Base-by-base conservation (phyloP, 2,113 vertebrate genomes). In the Jacana jacana region DNA sequence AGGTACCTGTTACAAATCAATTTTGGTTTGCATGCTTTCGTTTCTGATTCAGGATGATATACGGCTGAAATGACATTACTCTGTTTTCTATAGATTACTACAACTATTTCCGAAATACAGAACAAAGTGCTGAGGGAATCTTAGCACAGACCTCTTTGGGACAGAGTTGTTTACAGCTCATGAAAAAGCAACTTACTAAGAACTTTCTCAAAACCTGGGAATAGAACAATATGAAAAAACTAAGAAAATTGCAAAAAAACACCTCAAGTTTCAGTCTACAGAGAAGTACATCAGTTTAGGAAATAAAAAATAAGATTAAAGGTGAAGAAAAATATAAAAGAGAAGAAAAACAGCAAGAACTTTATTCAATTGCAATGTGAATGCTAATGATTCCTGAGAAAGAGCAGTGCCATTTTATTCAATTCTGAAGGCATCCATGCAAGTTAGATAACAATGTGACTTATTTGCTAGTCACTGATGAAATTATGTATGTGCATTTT, bases 1-100 rank as follows among this genome's bases (percentile, higher is more conserved):
- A 98, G 97, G 98, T 97, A 98, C 98, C 98, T 98, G 98, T 98
- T 99, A 98, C 97, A 98, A 98, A 98, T 98, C 97, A 98, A 98
- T 98, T 98, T 97, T 73, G 51, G 96, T 98, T 98, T 98, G 97
- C 97, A 97, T 97, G 95, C 96, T 98, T 98, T 97, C 95, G 76
- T 97, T 98, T 98, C 96, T 97, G 97, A 97, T 97, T 96, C 96
- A 93, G 94, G 94, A 97, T 90, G 95, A 96, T 97, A 95, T 95
- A 96, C 95, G 96, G 93, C 89, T 95, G 91, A 96, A 98, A 97
- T 95, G 97, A 97, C 93, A 97, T 95, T 96, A 94, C 82, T 95
- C 88, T 81, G 25, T 89, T 97, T 96, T 95, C 88, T 91, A 89
- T 81, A 97, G 95, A 92, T 97, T 94, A 92, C 89, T 95, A 91